Evolutionary conservation across 2,113 vertebrate genomes (phyloP), one percentile per base, ranked within the genome.

Genomic region (Poeciliopsis prolifica): DNA sequence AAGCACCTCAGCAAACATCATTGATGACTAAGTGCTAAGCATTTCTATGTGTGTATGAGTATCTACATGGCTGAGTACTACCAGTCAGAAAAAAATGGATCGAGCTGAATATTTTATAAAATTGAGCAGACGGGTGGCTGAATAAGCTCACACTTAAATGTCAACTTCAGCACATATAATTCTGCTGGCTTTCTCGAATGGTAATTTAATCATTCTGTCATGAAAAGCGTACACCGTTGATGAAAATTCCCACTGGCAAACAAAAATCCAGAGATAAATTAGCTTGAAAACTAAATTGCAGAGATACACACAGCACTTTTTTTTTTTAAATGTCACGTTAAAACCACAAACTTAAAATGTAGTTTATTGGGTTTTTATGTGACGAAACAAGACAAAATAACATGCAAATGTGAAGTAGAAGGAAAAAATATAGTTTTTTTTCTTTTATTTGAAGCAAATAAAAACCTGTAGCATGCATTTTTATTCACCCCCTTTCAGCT

Each of bases 11-110:
- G 73, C 81, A 68, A 60, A 74, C 62, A 69, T 70, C 51, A 0
- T 15, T 76, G 85, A 87, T 92, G 87, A 84, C 75, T 86, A 74
- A 87, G 84, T 78, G 42, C 65, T 80, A 28, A 61, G 31, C 33
- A 71, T 78, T 63, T 65, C 26, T 74, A 67, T 75, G 66, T 72
- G 33, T 60, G 28, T 69, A 24, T 65, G 42, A 30, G 63, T 61
- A 28, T 24, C 29, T n/a, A 28, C 24, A 61, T 12, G 60, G 60
- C 26, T n/a, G 31, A 54, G 51, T 58, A 58, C 24, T n/a, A 58
- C 33, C 28, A 73, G 61, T 70, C 12, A 54, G 48, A 77, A 24
- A 62, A 35, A 65, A 48, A 68, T 4, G 7, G 44, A 77, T 51
- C 31, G 24, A 78, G 31, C 31, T 31, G 65, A 69, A 28, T 44